phyloP scores from a whole-genome alignment of 1,140 invertebrate genomes.

The Pogonus chalceus region DNA sequence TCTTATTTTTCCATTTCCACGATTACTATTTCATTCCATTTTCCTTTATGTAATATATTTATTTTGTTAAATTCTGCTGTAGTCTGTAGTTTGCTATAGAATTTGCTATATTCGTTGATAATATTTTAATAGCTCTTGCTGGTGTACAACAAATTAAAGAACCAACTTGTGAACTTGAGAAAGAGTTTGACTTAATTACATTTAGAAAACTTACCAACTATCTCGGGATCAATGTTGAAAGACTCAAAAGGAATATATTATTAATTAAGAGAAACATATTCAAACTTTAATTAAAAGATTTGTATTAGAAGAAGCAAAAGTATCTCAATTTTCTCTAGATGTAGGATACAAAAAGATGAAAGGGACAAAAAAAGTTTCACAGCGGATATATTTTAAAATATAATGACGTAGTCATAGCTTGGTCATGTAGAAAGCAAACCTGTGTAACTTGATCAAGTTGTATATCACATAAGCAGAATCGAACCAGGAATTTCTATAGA shows the following conservation, averaged over 20 bases:
- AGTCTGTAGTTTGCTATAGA: no score
- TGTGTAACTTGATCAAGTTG: conserved; percentile 1
- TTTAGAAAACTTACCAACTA: not conserved
- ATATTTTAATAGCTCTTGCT: not conserved
- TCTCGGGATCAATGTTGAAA: not conserved
- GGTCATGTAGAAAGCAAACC: conserved; percentile 15
- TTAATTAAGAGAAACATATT: conserved; percentile 8
- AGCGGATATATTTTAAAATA: conserved; percentile 25
- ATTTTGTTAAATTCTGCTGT: no score
- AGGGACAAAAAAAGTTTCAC: conserved; percentile 27
- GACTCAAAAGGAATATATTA: not conserved
- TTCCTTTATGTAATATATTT: no score
- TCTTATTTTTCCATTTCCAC: no score
- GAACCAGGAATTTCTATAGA: not conserved
- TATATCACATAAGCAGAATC: conserved; percentile 9
- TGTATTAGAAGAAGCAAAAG: conserved; percentile 14
- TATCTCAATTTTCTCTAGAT: conserved; percentile 12
- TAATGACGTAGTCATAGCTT: conserved; percentile 14
- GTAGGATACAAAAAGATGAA: conserved; percentile 10
- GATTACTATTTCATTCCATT: no score
- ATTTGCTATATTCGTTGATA: no score
- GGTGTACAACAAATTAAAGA: not conserved
- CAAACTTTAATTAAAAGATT: conserved; percentile 29
- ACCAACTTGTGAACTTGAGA: not conserved
- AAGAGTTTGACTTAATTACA: not conserved